Evolutionary conservation across 2,888 invertebrate species (phyloP).

Genomic region (Zelleria hepariella): DNA sequence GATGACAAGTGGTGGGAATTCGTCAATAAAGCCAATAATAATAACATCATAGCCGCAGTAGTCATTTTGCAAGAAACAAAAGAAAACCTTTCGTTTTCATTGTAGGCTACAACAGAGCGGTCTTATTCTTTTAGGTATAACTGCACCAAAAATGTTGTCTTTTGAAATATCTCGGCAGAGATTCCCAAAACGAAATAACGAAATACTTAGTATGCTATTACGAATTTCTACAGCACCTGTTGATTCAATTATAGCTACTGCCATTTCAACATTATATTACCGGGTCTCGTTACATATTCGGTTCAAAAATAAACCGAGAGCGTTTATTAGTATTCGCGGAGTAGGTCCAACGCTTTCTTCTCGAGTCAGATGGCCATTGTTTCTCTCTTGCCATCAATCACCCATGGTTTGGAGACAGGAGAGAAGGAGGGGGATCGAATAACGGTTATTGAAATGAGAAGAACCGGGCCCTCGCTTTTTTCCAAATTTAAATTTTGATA

Average conservation of each 20-base stretch:
- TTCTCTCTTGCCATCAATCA: slow-evolving; percentile 67
- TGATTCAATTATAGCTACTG: neutral
- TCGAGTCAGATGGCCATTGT: slow-evolving; percentile 55
- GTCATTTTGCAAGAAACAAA: too few relatives aligned
- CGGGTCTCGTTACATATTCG: slow-evolving; percentile 54
- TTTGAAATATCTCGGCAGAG: too few relatives aligned
- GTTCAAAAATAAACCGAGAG: slow-evolving; percentile 60
- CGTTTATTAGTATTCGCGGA: slow-evolving; percentile 69
- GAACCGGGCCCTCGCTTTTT: slow-evolving; percentile 57
- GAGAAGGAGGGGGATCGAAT: slow-evolving; percentile 39
- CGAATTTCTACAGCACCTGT: slow-evolving; percentile 38
- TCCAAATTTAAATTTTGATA: slow-evolving; percentile 72
- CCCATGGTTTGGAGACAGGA: slow-evolving; percentile 39
- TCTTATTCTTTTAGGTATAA: too few relatives aligned
- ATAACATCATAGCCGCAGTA: too few relatives aligned
- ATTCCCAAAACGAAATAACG: too few relatives aligned
- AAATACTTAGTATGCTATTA: neutral
- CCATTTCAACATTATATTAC: slow-evolving; percentile 43
- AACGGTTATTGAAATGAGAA: slow-evolving; percentile 73
- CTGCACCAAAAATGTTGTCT: too few relatives aligned
- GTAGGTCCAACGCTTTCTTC: slow-evolving; percentile 24
- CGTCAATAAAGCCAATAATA: neutral
- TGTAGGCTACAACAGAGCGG: too few relatives aligned
- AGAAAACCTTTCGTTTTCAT: slow-evolving; percentile 19
- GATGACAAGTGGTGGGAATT: slow-evolving; percentile 27